Evolutionary conservation across 2,113 vertebrate genomes (phyloP).

Genomic region (Poecile atricapillus): DNA sequence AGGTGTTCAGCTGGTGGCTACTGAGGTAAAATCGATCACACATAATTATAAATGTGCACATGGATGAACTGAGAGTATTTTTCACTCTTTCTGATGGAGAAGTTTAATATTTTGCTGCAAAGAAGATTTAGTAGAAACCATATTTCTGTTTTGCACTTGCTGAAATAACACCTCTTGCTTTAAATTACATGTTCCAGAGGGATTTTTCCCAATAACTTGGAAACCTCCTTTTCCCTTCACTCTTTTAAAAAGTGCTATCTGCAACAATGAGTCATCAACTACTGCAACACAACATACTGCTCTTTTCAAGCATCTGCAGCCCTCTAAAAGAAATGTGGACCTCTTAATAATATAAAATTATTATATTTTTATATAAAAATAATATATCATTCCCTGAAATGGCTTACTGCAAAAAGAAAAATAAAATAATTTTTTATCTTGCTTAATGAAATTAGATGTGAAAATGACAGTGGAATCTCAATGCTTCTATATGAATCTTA

Average conservation of each 20-base stretch:
- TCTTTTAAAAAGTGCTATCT: conserved; percentile 55
- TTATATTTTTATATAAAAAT: no score
- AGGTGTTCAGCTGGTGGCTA: not conserved
- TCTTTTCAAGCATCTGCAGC: conserved; percentile 30
- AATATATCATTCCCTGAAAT: not conserved
- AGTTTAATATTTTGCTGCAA: not conserved
- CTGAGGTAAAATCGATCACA: not conserved
- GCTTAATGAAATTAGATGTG: not conserved
- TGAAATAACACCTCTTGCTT: not conserved
- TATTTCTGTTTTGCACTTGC: not conserved
- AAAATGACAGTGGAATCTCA: not conserved
- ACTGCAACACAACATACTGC: conserved; percentile 59
- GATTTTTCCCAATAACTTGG: not conserved
- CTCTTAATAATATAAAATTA: not conserved
- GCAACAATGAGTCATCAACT: conserved; percentile 77
- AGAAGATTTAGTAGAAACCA: not conserved
- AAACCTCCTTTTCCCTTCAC: conserved; percentile 41
- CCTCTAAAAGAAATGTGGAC: not conserved
- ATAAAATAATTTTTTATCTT: not conserved
- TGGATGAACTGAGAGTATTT: not conserved
- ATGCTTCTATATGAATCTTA: not conserved
- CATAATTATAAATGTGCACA: not conserved
- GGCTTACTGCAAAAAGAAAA: not conserved
- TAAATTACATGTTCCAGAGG: not conserved
- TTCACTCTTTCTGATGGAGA: not conserved